Evolutionary conservation across 2,797 vertebrate species (phyloP).

Genomic region (Huso huso): DNA sequence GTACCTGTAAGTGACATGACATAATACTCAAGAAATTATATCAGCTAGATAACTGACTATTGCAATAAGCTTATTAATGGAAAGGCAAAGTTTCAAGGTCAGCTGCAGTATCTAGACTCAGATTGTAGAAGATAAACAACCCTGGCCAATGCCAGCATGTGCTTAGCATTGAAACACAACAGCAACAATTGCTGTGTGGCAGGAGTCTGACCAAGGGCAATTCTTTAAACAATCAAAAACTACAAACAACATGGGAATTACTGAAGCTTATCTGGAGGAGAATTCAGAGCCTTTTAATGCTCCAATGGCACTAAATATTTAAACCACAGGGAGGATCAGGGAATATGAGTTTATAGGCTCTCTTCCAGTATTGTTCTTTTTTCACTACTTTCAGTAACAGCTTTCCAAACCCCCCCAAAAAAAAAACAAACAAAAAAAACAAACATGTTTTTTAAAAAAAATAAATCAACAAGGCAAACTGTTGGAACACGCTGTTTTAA

Average conservation of each 20-base stretch:
- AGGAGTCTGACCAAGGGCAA: too few species aligned
- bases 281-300: conserved; percentile 3
- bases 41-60: background rate
- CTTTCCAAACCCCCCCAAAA: background rate
- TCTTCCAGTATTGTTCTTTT: conserved; percentile 1
- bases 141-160: background rate
- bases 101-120: too few species aligned
- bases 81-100: too few species aligned
- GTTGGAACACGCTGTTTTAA: background rate
- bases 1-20: background rate
- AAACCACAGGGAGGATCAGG: background rate
- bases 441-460: background rate
- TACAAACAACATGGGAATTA: conserved; percentile 4
- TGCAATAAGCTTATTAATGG: background rate
- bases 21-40: background rate
- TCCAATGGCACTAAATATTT: conserved; percentile 10
- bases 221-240: background rate
- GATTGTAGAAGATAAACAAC: too few species aligned
- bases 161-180: background rate
- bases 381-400: background rate
- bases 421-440: too few species aligned
- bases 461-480: background rate
- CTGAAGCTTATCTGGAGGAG: background rate
- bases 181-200: background rate
- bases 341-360: conserved; percentile 7